Percentiles rank a stretch among this genome's conserved stretches.
These are phyloP conservation scores for Myripristis murdjan DNA, from an alignment of 2,797 vertebrate genomes.

Conservation along the genomic window DNA sequence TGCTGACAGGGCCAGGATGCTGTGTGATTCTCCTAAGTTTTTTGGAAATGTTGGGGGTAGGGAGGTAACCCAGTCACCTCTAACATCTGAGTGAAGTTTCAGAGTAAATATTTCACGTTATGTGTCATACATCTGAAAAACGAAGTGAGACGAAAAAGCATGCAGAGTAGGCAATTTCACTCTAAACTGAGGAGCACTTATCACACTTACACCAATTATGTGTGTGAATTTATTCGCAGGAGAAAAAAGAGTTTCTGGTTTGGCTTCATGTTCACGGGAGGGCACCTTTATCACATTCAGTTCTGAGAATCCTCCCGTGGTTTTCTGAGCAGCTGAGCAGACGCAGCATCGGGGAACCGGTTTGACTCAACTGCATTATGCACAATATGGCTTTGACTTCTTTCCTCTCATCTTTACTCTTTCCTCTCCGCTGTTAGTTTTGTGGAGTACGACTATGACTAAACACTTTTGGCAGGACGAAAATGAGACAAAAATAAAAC, in stretches of 20 bases:
- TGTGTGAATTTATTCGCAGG: constrained; percentile 15
- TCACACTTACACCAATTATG: not conserved
- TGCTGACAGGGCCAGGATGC: too few species aligned
- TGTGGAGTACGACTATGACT: too few species aligned
- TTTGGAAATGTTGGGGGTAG: too few species aligned
- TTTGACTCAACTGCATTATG: constrained; percentile 26
- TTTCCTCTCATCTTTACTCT: too few species aligned
- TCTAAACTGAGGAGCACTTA: not conserved
- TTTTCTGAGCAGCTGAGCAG: not conserved
- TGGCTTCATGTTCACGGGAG: not conserved
- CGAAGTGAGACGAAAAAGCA: not conserved
- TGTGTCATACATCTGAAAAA: not conserved
- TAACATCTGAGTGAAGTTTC: too few species aligned
- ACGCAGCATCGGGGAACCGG: not conserved
- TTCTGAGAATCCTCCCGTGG: not conserved
- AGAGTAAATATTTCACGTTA: too few species aligned
- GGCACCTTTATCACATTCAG: not conserved
- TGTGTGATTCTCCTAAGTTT: too few species aligned
- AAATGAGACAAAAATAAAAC: too few species aligned
- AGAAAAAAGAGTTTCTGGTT: not conserved
- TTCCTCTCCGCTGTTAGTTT: too few species aligned
- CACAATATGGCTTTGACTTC: constrained; percentile 24
- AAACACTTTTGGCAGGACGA: too few species aligned
- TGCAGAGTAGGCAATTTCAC: not conserved
- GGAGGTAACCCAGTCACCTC: too few species aligned